Conservation (phyloP, 2,113 vertebrate species). For the Otus sunia region DNA sequence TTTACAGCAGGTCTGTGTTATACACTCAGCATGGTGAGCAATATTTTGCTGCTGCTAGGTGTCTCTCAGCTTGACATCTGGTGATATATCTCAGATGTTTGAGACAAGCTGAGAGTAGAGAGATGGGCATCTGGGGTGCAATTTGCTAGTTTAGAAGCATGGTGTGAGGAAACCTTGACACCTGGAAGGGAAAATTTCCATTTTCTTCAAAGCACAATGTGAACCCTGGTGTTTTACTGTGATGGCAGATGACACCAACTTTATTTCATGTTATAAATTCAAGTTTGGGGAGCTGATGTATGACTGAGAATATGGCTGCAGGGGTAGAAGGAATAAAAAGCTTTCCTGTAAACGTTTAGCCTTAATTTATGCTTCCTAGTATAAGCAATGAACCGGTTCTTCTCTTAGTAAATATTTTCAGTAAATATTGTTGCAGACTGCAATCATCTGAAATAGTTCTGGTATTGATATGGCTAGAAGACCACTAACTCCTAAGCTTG, state of each 20-base stretch:
- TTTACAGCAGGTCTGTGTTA: background rate
- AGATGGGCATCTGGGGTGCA: constrained; percentile 6
- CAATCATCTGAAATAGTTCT: background rate
- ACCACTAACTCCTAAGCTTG: background rate
- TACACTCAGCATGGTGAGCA: background rate
- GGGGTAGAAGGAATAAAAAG: background rate
- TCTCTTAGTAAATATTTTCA: background rate
- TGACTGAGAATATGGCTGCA: background rate
- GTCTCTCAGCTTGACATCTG: constrained; percentile 11
- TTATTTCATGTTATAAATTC: background rate
- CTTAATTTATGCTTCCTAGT: background rate
- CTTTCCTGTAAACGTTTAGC: background rate
- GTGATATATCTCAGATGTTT: background rate
- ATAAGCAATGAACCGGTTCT: background rate
- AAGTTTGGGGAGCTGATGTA: background rate
- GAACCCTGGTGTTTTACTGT: background rate
- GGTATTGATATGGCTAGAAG: background rate
- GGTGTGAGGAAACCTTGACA: background rate
- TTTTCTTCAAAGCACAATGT: background rate
- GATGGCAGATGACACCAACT: background rate
- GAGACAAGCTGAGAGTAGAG: background rate
- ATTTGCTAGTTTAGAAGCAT: background rate
- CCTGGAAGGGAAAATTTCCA: constrained; percentile 7
- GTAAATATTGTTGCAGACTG: background rate
- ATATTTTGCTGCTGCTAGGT: background rate